These are phyloP conservation scores for Lamellibrachia luymesi DNA, from an alignment of 1,140 invertebrate species.

Conservation along the genomic window DNA sequence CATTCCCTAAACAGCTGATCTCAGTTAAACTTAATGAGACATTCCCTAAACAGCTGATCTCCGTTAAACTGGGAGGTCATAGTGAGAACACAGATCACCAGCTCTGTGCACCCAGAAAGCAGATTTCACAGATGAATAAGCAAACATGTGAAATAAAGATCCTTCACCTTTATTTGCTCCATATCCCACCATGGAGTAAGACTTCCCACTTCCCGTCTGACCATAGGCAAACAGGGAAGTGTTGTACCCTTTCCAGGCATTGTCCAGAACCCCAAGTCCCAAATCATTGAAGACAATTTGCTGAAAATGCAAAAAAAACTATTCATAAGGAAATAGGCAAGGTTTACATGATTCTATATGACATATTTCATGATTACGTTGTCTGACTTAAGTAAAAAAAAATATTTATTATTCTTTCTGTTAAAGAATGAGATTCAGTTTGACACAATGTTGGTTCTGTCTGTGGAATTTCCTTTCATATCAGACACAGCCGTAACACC, in stretches of 20 bases:
- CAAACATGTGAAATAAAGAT: not conserved
- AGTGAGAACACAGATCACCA: no score
- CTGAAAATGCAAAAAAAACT: not conserved
- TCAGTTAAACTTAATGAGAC: no score
- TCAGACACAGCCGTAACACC: no score
- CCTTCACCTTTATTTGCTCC: slow-evolving; percentile 61
- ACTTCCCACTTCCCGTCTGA: slow-evolving; percentile 67
- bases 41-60: no score
- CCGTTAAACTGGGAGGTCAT: no score
- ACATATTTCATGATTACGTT: no score
- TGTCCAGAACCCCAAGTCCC: slow-evolving; percentile 62
- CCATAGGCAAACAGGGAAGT: slow-evolving; percentile 67
- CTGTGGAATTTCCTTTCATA: not conserved
- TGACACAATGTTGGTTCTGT: not conserved
- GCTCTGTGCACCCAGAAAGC: no score
- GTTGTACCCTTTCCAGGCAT: slow-evolving; percentile 68
- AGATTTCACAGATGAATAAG: no score
- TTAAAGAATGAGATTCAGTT: not conserved
- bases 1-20: no score
- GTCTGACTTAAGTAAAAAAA: no score
- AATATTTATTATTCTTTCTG: not conserved
- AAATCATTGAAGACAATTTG: slow-evolving; percentile 62
- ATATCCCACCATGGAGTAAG: slow-evolving; percentile 69
- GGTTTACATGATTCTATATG: no score
- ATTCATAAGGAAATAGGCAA: not conserved